A percentile compares a stretch with the other conserved stretches of the same genome.
Conservation (phyloP, 2,113 vertebrate species). For the Elaphurus davidianus region DNA sequence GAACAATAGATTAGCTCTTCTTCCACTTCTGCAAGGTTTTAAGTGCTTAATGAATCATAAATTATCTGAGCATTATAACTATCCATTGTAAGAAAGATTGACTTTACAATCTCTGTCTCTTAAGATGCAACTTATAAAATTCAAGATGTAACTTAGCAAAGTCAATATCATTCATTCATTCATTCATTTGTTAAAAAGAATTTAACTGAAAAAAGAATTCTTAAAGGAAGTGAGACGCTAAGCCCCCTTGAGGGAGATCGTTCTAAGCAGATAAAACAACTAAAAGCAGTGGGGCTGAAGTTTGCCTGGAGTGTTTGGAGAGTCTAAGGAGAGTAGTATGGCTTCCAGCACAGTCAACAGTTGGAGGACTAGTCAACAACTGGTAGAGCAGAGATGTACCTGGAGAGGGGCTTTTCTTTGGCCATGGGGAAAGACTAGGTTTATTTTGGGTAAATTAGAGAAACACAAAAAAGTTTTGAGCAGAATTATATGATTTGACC, state of each 20-base stretch:
- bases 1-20: background rate
- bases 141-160: background rate
- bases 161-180: background rate
- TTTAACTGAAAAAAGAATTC: background rate
- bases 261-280: background rate
- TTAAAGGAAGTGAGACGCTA: background rate
- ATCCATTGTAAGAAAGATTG: background rate
- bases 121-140: background rate
- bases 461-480: background rate
- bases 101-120: background rate
- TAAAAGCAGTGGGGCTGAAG: background rate
- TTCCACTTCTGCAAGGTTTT: background rate
- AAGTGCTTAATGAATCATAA: background rate
- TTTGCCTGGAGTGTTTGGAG: background rate
- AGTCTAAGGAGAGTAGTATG: background rate
- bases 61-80: background rate
- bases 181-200: background rate
- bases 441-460: background rate
- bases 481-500: background rate
- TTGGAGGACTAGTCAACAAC: background rate
- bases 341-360: background rate
- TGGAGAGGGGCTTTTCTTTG: background rate
- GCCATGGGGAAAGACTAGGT: background rate
- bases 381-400: no score
- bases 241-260: background rate